Percentiles rank a stretch among this genome's conserved stretches.
Conservation (phyloP, 2,797 vertebrate species). For the Heterohyrax brucei region DNA sequence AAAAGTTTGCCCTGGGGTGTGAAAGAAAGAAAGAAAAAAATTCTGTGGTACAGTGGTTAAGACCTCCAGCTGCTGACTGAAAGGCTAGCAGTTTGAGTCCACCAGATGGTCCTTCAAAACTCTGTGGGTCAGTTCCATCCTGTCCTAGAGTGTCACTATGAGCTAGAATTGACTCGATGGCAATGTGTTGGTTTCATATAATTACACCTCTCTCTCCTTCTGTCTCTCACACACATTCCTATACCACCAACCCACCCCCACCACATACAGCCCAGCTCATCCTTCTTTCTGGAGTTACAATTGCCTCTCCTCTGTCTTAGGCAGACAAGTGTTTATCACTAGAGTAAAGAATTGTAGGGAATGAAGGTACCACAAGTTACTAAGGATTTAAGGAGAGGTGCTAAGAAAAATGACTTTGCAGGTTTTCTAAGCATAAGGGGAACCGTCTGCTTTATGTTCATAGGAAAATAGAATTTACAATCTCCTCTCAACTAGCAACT, state of each 20-base stretch:
- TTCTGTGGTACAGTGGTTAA: too few relatives aligned
- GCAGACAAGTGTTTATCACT: conserved; percentile 29
- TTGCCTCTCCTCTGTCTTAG: background rate
- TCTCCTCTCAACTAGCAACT: conserved; percentile 31
- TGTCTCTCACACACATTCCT: background rate
- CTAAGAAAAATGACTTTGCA: conserved; percentile 66
- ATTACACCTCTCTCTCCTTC: background rate
- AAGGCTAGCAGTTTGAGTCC: too few relatives aligned
- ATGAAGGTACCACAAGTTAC: background rate
- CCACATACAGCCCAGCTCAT: fast-evolving
- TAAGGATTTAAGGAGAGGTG: conserved; percentile 66
- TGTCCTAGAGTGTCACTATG: too few relatives aligned
- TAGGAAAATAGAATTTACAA: conserved; percentile 59
- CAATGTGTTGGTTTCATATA: too few relatives aligned
- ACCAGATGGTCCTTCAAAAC: too few relatives aligned
- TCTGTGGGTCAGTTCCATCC: too few relatives aligned
- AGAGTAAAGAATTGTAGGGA: background rate
- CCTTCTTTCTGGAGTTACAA: background rate
- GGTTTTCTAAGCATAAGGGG: conserved; percentile 45
- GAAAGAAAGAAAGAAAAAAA: background rate
- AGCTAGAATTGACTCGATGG: too few relatives aligned
- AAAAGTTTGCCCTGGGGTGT: background rate
- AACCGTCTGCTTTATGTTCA: background rate
- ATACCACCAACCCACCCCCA: fast-evolving
- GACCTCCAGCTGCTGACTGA: too few relatives aligned